Conservation (phyloP, 2,113 vertebrate species). For the Etia nguti region DNA sequence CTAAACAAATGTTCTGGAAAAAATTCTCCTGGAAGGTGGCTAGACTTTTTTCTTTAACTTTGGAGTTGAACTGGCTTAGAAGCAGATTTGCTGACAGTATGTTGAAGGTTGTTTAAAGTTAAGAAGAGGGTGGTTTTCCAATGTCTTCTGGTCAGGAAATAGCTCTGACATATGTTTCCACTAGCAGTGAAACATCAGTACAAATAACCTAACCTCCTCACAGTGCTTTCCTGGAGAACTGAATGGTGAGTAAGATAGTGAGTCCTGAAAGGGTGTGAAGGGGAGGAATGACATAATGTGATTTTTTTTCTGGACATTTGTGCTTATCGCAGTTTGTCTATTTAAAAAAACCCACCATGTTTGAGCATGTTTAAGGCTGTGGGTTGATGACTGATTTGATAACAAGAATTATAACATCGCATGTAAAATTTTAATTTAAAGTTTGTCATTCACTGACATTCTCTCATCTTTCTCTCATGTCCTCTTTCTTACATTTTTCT, state of each 20-base stretch:
- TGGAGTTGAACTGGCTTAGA: background rate
- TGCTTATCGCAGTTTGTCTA: background rate
- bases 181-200: background rate
- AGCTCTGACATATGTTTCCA: background rate
- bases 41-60: background rate
- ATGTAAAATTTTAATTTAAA: background rate
- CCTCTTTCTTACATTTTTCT: background rate
- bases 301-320: background rate
- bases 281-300: background rate
- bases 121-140: background rate
- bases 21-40: background rate
- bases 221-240: background rate
- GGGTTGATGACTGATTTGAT: background rate
- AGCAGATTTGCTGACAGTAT: background rate
- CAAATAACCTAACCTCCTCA: background rate
- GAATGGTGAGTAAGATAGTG: no score
- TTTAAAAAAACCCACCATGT: background rate
- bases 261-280: background rate
- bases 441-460: background rate
- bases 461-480: background rate
- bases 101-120: background rate
- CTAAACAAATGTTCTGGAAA: background rate
- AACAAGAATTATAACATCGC: background rate
- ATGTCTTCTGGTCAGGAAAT: background rate
- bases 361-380: background rate